Evolutionary conservation across 30 jellyfish, hydroid and myxozoan species (phyloP).

Genomic region (Pelagia noctiluca): DNA sequence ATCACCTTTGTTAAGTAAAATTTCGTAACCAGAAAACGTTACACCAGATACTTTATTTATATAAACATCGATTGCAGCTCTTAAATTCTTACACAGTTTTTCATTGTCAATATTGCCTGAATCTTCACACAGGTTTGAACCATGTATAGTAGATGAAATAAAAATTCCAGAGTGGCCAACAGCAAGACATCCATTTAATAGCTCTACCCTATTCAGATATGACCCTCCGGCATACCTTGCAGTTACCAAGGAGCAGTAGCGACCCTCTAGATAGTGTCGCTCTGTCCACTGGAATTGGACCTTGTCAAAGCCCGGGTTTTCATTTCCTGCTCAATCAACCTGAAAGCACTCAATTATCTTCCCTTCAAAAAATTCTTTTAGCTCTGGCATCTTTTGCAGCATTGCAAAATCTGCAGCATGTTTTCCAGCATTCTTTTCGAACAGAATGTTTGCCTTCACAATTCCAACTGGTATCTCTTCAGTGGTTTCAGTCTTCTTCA

Average conservation of each 20-base stretch:
- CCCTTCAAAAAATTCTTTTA: background rate
- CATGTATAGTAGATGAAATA: slow-evolving; percentile 9
- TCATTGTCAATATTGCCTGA: background rate
- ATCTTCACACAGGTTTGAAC: background rate
- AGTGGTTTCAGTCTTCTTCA: background rate
- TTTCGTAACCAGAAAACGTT: background rate
- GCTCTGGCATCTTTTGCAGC: background rate
- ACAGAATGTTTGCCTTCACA: background rate
- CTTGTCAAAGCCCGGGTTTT: background rate
- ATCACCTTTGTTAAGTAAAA: background rate
- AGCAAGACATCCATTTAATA: background rate
- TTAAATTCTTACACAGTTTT: background rate
- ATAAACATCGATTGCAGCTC: background rate
- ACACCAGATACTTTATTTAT: background rate
- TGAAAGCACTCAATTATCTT: background rate
- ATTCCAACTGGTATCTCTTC: background rate
- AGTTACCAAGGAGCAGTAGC: background rate
- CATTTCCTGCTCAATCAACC: slow-evolving; percentile 15
- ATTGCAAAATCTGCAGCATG: background rate
- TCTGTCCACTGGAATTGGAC: slow-evolving; percentile 4
- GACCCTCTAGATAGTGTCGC: background rate
- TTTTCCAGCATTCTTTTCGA: background rate
- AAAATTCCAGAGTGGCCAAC: background rate
- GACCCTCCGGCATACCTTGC: background rate
- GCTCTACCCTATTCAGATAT: background rate